Evolutionary conservation across 1,140 invertebrate species (phyloP).

Genomic region (Lepidurus couesii): DNA sequence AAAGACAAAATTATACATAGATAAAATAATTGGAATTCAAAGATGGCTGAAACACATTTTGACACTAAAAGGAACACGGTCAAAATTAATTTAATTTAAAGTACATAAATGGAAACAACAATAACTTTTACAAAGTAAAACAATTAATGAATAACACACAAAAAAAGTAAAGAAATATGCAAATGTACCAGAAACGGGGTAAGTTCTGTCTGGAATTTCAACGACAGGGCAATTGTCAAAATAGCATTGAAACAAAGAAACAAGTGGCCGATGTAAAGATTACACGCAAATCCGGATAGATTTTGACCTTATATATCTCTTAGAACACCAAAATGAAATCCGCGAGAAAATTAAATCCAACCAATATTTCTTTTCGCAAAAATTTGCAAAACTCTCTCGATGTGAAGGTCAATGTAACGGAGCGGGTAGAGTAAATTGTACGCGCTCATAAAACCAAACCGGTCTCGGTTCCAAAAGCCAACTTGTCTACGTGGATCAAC

Average conservation of each 20-base stretch:
- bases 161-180: slow-evolving; percentile 9
- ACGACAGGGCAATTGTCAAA: slow-evolving; percentile 80
- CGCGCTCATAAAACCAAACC: too few relatives aligned
- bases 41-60: too few relatives aligned
- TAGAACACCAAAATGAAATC: slow-evolving; percentile 92
- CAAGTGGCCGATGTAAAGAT: slow-evolving; percentile 96
- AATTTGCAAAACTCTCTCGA: slow-evolving; percentile 46
- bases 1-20: too few relatives aligned
- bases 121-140: not conserved
- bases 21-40: too few relatives aligned
- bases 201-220: slow-evolving; percentile 70
- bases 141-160: slow-evolving; percentile 29
- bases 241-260: slow-evolving; percentile 80
- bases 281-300: slow-evolving; percentile 79
- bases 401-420: not conserved
- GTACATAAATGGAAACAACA: not conserved
- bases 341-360: slow-evolving; percentile 40
- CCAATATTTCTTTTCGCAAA: too few relatives aligned
- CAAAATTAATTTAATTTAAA: not conserved
- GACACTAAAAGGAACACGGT: too few relatives aligned
- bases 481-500: not conserved
- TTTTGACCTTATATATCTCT: slow-evolving; percentile 76
- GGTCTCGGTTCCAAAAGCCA: too few relatives aligned
- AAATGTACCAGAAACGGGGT: slow-evolving; percentile 58
- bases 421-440: too few relatives aligned